Evolutionary conservation across 1,140 invertebrate species (phyloP).

Genomic region (Laupala kohalensis): DNA sequence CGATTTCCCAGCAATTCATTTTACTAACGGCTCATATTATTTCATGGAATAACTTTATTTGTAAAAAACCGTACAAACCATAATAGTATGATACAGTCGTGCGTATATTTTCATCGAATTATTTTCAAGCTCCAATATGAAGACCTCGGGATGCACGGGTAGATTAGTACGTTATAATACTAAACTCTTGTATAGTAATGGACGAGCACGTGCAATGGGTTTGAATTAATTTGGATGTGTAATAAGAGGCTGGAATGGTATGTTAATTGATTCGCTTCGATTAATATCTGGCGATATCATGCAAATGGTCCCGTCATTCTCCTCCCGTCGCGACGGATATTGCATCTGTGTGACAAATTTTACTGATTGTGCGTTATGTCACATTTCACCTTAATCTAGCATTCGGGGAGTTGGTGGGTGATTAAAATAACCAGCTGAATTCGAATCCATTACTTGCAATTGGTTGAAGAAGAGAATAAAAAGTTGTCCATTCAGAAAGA

Average conservation of each 20-base stretch:
- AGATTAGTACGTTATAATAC: not conserved
- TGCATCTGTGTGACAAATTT: not conserved
- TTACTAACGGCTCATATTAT: too few species aligned
- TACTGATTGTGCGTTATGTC: not conserved
- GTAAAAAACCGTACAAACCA: too few species aligned
- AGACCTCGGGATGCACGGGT: not conserved
- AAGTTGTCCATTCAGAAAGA: too few species aligned
- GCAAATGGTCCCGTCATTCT: not conserved
- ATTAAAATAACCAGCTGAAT: too few species aligned
- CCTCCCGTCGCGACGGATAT: not conserved
- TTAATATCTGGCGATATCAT: not conserved
- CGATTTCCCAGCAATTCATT: too few species aligned
- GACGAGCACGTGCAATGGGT: not conserved
- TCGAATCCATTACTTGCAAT: too few species aligned
- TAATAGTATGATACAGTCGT: too few species aligned
- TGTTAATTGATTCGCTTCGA: not conserved
- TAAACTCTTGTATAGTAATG: not conserved
- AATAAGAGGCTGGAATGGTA: not conserved
- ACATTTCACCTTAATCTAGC: not conserved
- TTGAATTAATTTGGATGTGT: not conserved
- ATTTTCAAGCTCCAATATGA: too few species aligned
- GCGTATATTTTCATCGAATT: too few species aligned
- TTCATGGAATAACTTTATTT: too few species aligned
- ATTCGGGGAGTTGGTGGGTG: too few species aligned
- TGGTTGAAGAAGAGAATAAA: too few species aligned